A percentile compares a stretch with the other conserved stretches of the same genome.
Conservation (phyloP, 2,888 invertebrate genomes). For the Cheilosia scutellata region DNA sequence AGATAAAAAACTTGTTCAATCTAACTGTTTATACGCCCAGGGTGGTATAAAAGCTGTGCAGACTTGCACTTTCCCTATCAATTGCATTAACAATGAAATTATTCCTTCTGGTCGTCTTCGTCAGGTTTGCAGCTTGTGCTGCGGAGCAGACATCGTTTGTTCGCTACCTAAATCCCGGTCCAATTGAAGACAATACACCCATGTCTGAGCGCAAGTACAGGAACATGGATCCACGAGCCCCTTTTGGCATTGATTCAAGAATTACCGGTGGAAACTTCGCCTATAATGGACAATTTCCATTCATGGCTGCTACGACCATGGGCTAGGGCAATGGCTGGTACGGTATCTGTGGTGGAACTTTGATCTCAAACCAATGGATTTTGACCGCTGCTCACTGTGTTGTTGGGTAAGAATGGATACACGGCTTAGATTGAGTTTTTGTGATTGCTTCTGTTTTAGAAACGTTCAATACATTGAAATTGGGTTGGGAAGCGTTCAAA, state of each 20-base stretch:
- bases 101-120: neutral
- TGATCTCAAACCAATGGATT: constrained; percentile 82
- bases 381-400: constrained; percentile 83
- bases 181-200: neutral
- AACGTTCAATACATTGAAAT: constrained; percentile 33
- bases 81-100: constrained; percentile 15
- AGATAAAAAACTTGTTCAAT: too few species aligned
- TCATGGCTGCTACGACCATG: constrained; percentile 21
- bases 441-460: neutral
- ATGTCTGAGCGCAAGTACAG: neutral
- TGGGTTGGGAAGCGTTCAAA: constrained; percentile 33
- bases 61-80: neutral
- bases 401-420: constrained; percentile 78
- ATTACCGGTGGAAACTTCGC: constrained; percentile 18
- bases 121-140: neutral
- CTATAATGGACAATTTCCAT: constrained; percentile 6
- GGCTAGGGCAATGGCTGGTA: neutral
- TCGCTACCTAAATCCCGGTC: neutral
- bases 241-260: neutral
- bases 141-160: neutral
- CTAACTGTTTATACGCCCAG: too few species aligned
- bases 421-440: neutral
- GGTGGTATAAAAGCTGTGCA: constrained; percentile 4
- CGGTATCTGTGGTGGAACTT: constrained; percentile 81
- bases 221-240: neutral